Evolutionary conservation across 35 echinoderm and acorn worm species (phyloP), one percentile per base, ranked within the genome.

Genomic region (Eucidaris tribuloides): DNA sequence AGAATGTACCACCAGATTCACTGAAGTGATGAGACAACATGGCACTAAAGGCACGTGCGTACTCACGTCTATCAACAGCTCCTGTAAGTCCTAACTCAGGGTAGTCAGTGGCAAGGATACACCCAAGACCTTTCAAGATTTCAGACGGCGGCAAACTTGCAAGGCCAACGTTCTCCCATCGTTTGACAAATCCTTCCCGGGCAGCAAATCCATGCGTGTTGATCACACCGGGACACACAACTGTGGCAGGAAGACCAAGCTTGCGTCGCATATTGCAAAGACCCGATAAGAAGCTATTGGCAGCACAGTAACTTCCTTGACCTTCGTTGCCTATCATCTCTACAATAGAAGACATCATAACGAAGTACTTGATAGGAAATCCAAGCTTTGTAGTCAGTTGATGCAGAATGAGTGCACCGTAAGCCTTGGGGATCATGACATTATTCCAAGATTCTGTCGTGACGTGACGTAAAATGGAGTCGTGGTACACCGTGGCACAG

Each of bases 291-390:
- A 92, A 97, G 25, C 81, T 83, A 62, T 97, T 97, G 19, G 90
- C 89, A 63, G 89, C 89, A 63, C 81, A 91, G 64, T 97, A 92
- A 55, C 61, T 83, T 42, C 90, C 94, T 89, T 97, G 94, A 0
- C 94, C 94, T 74, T 55, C 95, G 79, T 98, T 98, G 7, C 95
- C 95, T 23, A 98, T 81, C 65, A 98, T 82, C 63, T 92, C 95
- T 19, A 98, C 90, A 9, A 98, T 93, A 2, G 95, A 98, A 65
- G 95, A 98, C 29, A 98, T 62, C 95, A 98, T 87, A 5, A 98
- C 95, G 82, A 98, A 98, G 70, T 98, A 83, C n/a, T 84, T 88
- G 15, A 98, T 82, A 3, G 91, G 91, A 39, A 98, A 93, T 5
- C 82, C 87, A 42, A 98, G 85, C 9, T 83, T 89, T 11, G 89